phyloP scores from a whole-genome alignment of 2,797 vertebrate genomes.

The Esox masquinongy region DNA sequence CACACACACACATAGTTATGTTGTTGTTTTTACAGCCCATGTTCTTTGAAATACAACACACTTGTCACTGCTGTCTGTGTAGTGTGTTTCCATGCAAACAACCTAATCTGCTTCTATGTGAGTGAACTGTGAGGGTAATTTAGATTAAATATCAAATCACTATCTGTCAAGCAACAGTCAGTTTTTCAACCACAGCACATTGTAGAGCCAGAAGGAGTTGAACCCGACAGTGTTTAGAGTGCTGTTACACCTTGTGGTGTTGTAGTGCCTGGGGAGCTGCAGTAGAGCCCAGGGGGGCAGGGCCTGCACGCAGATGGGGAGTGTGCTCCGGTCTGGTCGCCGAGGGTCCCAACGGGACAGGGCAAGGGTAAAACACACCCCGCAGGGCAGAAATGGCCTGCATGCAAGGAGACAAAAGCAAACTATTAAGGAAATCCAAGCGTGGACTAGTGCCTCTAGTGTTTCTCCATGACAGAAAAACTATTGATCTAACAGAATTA shows the following conservation, averaged over 20 bases:
- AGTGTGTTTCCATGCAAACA: neutral
- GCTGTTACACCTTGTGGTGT: constrained; percentile 78
- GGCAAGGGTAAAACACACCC: constrained; percentile 71
- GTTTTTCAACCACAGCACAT: neutral
- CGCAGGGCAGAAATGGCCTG: constrained; percentile 85
- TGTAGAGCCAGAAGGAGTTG: neutral
- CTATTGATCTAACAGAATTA: no score
- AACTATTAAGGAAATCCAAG: neutral
- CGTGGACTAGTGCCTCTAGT: no score
- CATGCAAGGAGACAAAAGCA: neutral
- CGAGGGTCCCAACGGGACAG: constrained; percentile 84
- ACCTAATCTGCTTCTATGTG: neutral
- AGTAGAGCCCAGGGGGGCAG: constrained; percentile 85
- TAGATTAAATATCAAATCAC: no score
- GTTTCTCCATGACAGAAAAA: no score
- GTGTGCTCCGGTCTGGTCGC: constrained; percentile 68
- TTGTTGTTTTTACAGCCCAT: no score
- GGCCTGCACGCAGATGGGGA: constrained; percentile 74
- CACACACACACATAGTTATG: no score
- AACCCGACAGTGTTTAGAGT: neutral
- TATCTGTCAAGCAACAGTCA: neutral
- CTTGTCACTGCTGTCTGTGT: no score
- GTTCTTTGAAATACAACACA: no score
- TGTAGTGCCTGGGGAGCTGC: constrained; percentile 78
- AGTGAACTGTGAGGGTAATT: no score